A percentile compares a stretch with the other conserved stretches of the same genome.
These are phyloP conservation scores for Tuberolachnus salignus DNA, from an alignment of 2,888 invertebrate species.

Conservation along the genomic window DNA sequence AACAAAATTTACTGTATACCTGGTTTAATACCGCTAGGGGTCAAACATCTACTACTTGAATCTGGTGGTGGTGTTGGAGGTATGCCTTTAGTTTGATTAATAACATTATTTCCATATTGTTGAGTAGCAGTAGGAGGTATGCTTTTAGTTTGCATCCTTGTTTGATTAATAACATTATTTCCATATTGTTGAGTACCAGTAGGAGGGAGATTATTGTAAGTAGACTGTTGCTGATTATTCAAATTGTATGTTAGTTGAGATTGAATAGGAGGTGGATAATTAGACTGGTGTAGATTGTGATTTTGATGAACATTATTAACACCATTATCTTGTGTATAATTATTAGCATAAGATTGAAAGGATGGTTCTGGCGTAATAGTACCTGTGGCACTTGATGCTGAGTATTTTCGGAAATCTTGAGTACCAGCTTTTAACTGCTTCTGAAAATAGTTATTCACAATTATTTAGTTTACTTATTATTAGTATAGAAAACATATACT, in stretches of 20 bases:
- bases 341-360: constrained; percentile 40
- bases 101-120: constrained; percentile 29
- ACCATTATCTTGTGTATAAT: constrained; percentile 11
- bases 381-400: constrained; percentile 43
- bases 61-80: constrained; percentile 45
- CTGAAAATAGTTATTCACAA: constrained; percentile 1
- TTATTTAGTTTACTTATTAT: not conserved
- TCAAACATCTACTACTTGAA: constrained; percentile 30
- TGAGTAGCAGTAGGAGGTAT: not conserved
- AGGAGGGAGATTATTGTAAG: constrained; percentile 2
- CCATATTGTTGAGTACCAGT: constrained; percentile 6
- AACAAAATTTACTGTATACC: not conserved
- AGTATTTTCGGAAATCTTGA: constrained; percentile 45
- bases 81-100: constrained; percentile 26
- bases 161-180: constrained; percentile 35
- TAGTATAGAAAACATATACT: not conserved
- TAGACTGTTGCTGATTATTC: constrained; percentile 16
- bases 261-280: constrained; percentile 20
- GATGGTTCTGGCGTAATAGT: constrained; percentile 51
- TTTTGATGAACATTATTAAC: constrained; percentile 1
- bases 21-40: constrained; percentile 42
- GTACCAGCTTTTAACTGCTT: constrained; percentile 1
- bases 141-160: not conserved
- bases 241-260: constrained; percentile 22
- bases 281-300: not conserved